A percentile compares a stretch with the other conserved stretches of the same genome.
Conservation (phyloP, 2,888 invertebrate species). For the Micropterix aruncella region DNA sequence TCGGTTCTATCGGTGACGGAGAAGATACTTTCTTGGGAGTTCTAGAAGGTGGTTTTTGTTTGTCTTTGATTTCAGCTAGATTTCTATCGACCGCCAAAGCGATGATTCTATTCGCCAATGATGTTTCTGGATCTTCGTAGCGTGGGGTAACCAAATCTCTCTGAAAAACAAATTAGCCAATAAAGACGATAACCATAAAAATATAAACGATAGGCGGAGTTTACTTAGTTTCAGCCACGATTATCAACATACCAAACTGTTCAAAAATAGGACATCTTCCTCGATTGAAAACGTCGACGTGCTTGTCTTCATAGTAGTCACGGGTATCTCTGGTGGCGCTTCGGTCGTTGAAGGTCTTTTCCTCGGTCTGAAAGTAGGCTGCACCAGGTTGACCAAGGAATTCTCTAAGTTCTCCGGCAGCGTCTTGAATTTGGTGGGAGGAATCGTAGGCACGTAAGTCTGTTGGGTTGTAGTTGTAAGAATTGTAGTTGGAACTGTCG, state of each 20-base stretch:
- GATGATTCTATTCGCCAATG: conserved; percentile 38
- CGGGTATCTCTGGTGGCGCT: conserved; percentile 8
- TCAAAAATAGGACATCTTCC: conserved; percentile 44
- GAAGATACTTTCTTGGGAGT: conserved; percentile 13
- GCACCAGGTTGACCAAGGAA: neutral
- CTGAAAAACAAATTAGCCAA: no score
- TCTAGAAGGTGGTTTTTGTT: neutral
- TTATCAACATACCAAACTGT: conserved; percentile 44
- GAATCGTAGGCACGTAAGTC: conserved; percentile 5
- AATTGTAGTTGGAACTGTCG: conserved; percentile 1
- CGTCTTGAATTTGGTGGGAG: neutral
- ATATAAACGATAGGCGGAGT: no score
- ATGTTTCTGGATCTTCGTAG: conserved; percentile 29
- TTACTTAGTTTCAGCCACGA: no score
- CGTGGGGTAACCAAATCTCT: conserved; percentile 30
- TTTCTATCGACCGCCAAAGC: conserved; percentile 38
- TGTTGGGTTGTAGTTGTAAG: neutral
- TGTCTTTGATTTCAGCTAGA: conserved; percentile 14
- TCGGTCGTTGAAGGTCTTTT: neutral
- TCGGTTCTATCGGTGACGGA: conserved; percentile 19
- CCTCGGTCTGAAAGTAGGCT: neutral
- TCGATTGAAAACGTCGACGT: conserved; percentile 34
- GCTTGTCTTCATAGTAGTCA: conserved; percentile 25
- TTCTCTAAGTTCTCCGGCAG: neutral
- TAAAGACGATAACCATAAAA: no score